Evolutionary conservation across 2,113 vertebrate species (phyloP).

Genomic region (Cyphomyrus plagiostoma): DNA sequence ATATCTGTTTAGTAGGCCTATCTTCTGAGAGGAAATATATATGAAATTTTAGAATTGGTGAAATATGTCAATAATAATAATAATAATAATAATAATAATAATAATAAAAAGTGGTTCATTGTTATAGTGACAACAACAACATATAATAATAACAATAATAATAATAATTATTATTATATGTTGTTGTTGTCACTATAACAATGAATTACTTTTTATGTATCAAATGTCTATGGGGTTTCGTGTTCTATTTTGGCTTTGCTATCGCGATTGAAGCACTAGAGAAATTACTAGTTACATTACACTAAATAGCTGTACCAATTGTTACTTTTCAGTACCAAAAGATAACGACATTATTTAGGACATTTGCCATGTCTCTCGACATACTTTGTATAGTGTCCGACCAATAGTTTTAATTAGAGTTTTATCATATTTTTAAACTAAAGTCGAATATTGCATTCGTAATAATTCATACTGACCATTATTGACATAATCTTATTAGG

Average conservation of each 20-base stretch:
- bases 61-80: not conserved
- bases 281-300: not conserved
- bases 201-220: not conserved
- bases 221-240: not conserved
- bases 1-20: not conserved
- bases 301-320: not conserved
- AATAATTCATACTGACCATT: not conserved
- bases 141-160: no score
- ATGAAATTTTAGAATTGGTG: not conserved
- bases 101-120: no score
- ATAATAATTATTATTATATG: no score
- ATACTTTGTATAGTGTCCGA: not conserved
- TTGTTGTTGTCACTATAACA: not conserved
- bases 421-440: not conserved
- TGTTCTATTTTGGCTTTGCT: not conserved
- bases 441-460: not conserved
- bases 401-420: not conserved
- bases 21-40: not conserved
- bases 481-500: not conserved
- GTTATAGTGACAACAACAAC: no score
- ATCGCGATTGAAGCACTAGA: not conserved
- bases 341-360: not conserved
- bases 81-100: not conserved
- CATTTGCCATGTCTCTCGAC: not conserved
- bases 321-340: not conserved